phyloP scores from a whole-genome alignment of 2,113 vertebrate genomes.

The Bufo bufo region DNA sequence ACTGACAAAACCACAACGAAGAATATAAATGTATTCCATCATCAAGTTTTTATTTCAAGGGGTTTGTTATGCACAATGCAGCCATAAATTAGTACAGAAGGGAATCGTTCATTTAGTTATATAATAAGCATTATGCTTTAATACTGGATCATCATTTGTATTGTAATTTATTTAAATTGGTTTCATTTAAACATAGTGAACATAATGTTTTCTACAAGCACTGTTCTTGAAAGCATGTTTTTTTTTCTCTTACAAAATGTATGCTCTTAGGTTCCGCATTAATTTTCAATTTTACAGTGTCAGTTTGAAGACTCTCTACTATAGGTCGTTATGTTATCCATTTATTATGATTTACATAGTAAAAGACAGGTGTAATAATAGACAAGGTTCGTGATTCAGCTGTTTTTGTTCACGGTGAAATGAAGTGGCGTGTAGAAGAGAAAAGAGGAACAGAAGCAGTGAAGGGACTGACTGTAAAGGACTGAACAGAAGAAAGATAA shows the following conservation, averaged over 20 bases:
- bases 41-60: slow-evolving; percentile 62
- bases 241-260: slow-evolving; percentile 3
- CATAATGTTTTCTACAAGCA: slow-evolving; percentile 55
- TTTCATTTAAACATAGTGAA: slow-evolving; percentile 54
- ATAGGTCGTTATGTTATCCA: not conserved
- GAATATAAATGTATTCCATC: slow-evolving; percentile 59
- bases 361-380: slow-evolving; percentile 9
- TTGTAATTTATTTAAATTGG: slow-evolving; percentile 58
- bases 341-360: not conserved
- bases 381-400: not conserved
- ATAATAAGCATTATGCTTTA: slow-evolving; percentile 56
- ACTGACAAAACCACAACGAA: slow-evolving; percentile 13
- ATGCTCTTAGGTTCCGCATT: not conserved
- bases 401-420: not conserved
- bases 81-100: slow-evolving; percentile 57
- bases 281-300: slow-evolving; percentile 24
- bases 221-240: slow-evolving; percentile 24
- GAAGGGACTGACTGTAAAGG: not conserved
- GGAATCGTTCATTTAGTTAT: slow-evolving; percentile 52
- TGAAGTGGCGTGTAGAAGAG: not conserved
- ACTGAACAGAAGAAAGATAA: not conserved
- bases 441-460: not conserved
- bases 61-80: slow-evolving; percentile 61
- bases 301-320: slow-evolving; percentile 17
- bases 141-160: slow-evolving; percentile 58